Conservation (phyloP, 1,140 invertebrate genomes). For the Cydia strobilella region DNA sequence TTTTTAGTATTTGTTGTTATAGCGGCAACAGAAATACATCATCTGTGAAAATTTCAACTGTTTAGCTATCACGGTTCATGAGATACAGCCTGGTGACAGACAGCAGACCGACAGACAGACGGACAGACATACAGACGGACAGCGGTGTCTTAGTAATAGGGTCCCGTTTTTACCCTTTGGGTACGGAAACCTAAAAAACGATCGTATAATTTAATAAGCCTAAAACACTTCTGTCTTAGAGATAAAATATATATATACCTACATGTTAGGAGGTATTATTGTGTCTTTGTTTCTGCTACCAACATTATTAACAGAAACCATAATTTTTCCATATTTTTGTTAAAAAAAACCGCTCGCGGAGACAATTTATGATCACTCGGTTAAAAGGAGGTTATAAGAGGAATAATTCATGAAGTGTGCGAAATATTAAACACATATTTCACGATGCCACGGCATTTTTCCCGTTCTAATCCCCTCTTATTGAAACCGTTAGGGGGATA, state of each 20-base stretch:
- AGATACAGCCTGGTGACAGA: too few species aligned
- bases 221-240: not conserved
- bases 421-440: conserved; percentile 46
- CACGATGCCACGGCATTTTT: conserved; percentile 21
- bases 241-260: too few species aligned
- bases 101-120: too few species aligned
- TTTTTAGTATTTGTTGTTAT: too few species aligned
- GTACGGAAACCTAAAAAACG: too few species aligned
- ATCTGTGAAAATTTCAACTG: too few species aligned
- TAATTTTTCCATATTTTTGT: conserved; percentile 24
- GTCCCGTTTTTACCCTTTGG: too few species aligned
- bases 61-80: too few species aligned
- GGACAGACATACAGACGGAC: too few species aligned
- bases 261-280: not conserved
- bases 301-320: conserved; percentile 1
- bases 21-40: too few species aligned
- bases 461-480: conserved; percentile 18
- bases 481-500: conserved; percentile 27
- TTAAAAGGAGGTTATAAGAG: conserved; percentile 42
- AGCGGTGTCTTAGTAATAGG: too few species aligned
- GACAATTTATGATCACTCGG: conserved; percentile 47
- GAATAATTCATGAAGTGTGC: conserved; percentile 49
- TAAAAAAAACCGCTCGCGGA: conserved; percentile 6
- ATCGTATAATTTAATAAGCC: too few species aligned
- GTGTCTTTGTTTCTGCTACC: not conserved